Evolutionary conservation across 1,140 invertebrate genomes (phyloP).

Genomic region (Apis mellifera): DNA sequence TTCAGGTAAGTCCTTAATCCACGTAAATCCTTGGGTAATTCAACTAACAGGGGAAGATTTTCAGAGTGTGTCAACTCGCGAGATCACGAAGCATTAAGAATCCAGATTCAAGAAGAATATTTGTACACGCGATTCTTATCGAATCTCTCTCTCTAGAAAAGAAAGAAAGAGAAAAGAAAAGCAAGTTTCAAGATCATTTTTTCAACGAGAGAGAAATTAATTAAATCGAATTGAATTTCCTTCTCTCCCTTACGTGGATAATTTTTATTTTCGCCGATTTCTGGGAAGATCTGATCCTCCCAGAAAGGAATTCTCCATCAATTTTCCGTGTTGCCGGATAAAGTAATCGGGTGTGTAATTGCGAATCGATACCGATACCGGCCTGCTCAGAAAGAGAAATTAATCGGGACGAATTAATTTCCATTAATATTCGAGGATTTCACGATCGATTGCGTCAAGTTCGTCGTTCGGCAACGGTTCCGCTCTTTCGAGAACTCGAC

Average conservation of each 20-base stretch:
- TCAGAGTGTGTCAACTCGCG: background rate
- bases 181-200: background rate
- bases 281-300: background rate
- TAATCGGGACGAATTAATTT: slow-evolving; percentile 46
- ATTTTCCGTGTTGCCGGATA: slow-evolving; percentile 14
- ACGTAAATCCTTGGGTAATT: background rate
- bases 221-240: no score
- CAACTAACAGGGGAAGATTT: background rate
- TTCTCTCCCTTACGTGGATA: background rate
- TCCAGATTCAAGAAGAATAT: background rate
- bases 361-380: slow-evolving; percentile 15
- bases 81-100: background rate
- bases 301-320: slow-evolving; percentile 4
- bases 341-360: slow-evolving; percentile 32
- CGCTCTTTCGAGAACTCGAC: slow-evolving; percentile 1
- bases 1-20: slow-evolving; percentile 80
- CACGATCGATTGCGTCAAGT: slow-evolving; percentile 44
- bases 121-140: background rate
- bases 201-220: background rate
- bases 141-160: background rate
- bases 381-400: slow-evolving; percentile 36
- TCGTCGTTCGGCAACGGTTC: background rate
- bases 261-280: background rate
- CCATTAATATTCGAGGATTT: slow-evolving; percentile 45
- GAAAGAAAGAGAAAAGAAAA: background rate